These are phyloP conservation scores for Mesodorylaimus sp. DNA, from an alignment of 2,888 invertebrate species.

Conservation along the genomic window DNA sequence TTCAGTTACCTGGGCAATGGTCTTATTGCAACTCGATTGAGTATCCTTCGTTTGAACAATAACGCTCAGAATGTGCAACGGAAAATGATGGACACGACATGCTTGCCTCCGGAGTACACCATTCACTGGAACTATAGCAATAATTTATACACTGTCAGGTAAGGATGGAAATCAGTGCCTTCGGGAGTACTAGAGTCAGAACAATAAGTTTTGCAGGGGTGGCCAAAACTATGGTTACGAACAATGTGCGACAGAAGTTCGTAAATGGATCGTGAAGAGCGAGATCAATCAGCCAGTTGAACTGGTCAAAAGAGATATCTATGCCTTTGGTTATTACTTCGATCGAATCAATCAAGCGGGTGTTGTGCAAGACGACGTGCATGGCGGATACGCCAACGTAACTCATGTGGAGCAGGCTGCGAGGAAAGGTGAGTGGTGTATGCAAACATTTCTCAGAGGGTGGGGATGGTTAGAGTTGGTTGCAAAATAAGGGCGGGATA, in stretches of 20 bases:
- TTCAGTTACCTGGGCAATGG: conserved; percentile 74
- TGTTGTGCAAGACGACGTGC: conserved; percentile 43
- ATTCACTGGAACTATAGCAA: conserved; percentile 54
- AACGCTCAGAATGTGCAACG: not conserved
- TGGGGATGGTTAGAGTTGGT: no score
- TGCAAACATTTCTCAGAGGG: no score
- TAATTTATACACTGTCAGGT: conserved; percentile 50
- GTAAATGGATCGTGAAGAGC: conserved; percentile 9
- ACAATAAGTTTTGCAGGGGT: conserved; percentile 6
- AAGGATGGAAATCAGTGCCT: no score
- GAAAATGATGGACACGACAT: conserved; percentile 11
- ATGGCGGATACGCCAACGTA: conserved; percentile 42
- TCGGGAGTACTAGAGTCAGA: not conserved
- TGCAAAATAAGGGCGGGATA: no score
- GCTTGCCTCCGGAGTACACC: conserved; percentile 19
- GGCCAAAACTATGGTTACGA: conserved; percentile 7
- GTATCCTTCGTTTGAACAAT: conserved; percentile 14
- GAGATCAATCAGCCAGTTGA: conserved; percentile 40
- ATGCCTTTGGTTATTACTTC: conserved; percentile 83
- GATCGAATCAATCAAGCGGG: conserved; percentile 73
- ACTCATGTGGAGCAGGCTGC: conserved; percentile 48
- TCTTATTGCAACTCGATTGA: conserved; percentile 60
- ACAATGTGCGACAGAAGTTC: conserved; percentile 13
- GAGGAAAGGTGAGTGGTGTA: conserved; percentile 23
- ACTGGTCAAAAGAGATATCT: conserved; percentile 44